Percentiles rank a stretch among this genome's conserved stretches.
Evolutionary conservation across 2,113 vertebrate genomes (phyloP).

Genomic region (Chascanopsetta lugubris): DNA sequence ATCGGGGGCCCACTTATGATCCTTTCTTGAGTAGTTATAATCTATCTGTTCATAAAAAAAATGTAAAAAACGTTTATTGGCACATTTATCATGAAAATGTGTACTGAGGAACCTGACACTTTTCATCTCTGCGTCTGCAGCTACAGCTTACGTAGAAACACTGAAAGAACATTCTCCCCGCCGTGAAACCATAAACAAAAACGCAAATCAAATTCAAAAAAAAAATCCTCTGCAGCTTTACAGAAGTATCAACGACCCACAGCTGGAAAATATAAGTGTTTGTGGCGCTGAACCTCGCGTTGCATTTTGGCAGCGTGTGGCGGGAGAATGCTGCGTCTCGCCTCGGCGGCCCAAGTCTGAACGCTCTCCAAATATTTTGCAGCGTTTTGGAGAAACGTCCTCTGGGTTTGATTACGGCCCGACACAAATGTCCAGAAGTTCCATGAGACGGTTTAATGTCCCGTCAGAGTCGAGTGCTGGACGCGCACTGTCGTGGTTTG

Average conservation of each 20-base stretch:
- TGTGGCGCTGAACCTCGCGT: slow-evolving; percentile 25
- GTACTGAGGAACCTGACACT: too few species aligned
- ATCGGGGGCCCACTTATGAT: too few species aligned
- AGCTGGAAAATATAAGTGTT: slow-evolving; percentile 49
- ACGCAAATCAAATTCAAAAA: slow-evolving; percentile 4
- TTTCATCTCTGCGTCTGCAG: background rate
- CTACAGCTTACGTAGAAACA: background rate
- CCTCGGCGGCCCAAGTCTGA: slow-evolving; percentile 21
- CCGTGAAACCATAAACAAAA: background rate
- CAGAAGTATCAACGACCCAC: slow-evolving; percentile 5
- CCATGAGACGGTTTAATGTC: slow-evolving; percentile 22
- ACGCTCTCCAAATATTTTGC: slow-evolving; percentile 34
- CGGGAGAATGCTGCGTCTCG: background rate
- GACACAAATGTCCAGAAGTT: slow-evolving; percentile 26
- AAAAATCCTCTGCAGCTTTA: background rate
- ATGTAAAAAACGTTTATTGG: too few species aligned
- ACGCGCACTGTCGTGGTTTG: too few species aligned
- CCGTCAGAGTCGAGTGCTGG: background rate
- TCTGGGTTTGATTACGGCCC: slow-evolving; percentile 43
- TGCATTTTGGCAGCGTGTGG: slow-evolving; percentile 30
- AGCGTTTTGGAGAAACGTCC: slow-evolving; percentile 11
- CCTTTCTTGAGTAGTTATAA: too few species aligned
- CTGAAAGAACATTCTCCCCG: background rate
- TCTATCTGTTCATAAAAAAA: too few species aligned
- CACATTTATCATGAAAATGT: too few species aligned